A percentile compares a stretch with the other conserved stretches of the same genome.
Evolutionary conservation across 2,113 vertebrate genomes (phyloP).

Genomic region (Otis tarda): DNA sequence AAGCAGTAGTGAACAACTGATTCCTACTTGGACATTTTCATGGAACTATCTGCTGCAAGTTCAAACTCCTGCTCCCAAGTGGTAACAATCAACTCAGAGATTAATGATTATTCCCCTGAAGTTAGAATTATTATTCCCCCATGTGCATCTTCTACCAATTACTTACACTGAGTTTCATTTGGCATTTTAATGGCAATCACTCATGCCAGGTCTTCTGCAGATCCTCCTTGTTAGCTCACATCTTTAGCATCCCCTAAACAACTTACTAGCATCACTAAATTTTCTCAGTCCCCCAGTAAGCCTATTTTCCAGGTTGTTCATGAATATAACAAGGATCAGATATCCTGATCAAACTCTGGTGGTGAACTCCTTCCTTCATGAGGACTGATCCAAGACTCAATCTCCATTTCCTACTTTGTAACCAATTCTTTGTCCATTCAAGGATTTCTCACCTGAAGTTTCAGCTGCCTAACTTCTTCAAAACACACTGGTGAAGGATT

Average conservation of each 20-base stretch:
- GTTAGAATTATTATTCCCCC: background rate
- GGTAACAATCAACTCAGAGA: background rate
- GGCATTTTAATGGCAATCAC: background rate
- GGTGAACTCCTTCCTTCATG: background rate
- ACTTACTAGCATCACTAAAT: background rate
- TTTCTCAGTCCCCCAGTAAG: background rate
- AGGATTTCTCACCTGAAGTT: background rate
- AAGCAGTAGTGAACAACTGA: background rate
- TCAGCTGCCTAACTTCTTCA: background rate
- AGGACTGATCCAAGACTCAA: background rate
- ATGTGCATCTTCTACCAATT: background rate
- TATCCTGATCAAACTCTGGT: background rate
- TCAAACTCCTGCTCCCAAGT: background rate
- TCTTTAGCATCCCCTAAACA: background rate
- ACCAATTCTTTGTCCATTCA: background rate
- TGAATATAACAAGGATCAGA: background rate
- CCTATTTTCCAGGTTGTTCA: background rate
- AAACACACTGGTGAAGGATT: background rate
- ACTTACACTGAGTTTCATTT: background rate
- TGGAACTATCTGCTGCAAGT: background rate
- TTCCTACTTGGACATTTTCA: background rate
- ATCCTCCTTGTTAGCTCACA: background rate
- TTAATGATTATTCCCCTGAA: background rate
- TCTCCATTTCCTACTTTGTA: background rate
- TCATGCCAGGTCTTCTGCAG: background rate